These are phyloP conservation scores for Trachops cirrhosus DNA, from an alignment of 2,797 vertebrate genomes.

Conservation along the genomic window DNA sequence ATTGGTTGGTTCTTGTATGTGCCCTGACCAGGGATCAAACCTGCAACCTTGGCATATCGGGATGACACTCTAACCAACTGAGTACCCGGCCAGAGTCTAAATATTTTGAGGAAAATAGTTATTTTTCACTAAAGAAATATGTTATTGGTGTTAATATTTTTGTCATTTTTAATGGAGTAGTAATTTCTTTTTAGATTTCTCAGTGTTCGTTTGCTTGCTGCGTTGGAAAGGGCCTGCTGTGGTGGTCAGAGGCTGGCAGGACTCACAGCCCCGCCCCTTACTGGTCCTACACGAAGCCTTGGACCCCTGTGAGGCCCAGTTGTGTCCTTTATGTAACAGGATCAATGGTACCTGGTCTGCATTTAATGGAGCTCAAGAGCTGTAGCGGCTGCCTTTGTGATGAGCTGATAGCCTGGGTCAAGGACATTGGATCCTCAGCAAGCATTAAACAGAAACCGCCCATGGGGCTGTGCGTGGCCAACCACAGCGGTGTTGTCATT, in stretches of 20 bases:
- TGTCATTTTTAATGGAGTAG: neutral
- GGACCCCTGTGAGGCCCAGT: too few species aligned
- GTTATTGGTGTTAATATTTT: neutral
- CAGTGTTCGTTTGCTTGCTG: neutral
- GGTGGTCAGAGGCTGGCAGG: neutral
- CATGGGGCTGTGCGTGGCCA: rapidly evolving
- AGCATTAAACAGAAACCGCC: neutral
- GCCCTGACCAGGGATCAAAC: neutral
- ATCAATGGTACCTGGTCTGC: neutral
- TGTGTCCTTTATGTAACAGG: too few species aligned
- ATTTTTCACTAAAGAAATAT: neutral
- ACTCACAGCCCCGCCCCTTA: neutral
- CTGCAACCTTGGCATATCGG: neutral
- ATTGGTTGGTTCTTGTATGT: neutral
- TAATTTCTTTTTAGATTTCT: neutral
- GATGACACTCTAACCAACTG: neutral
- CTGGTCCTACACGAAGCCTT: neutral
- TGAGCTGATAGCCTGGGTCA: neutral
- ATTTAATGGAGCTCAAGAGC: neutral
- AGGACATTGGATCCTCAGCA: neutral
- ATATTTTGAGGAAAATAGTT: neutral
- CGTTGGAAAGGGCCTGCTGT: neutral
- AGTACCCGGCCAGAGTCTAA: neutral
- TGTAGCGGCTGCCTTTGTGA: too few species aligned
- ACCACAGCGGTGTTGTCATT: neutral